Evolutionary conservation across 1,140 invertebrate genomes (phyloP).

Genomic region (Tribolium madens): DNA sequence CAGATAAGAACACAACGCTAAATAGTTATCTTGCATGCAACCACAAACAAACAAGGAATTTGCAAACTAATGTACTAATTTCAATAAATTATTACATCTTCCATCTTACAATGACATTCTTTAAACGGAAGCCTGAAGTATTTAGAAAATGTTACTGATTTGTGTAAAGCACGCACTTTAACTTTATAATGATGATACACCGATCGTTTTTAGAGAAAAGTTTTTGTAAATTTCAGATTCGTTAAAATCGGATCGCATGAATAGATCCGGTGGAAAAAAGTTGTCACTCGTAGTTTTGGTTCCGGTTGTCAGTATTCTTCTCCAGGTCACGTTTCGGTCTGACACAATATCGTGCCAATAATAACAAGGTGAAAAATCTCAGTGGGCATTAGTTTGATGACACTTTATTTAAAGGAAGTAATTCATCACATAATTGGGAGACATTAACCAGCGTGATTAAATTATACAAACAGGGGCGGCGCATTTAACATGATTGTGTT

Average conservation of each 20-base stretch:
- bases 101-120: background rate
- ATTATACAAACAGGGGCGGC: slow-evolving; percentile 23
- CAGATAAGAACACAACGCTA: background rate
- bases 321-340: background rate
- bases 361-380: background rate
- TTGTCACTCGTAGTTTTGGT: background rate
- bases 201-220: background rate
- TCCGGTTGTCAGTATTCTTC: slow-evolving; percentile 1
- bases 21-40: background rate
- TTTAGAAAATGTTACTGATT: background rate
- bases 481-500: slow-evolving; percentile 36
- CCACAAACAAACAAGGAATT: background rate
- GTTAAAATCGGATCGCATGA: background rate
- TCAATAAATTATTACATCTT: background rate
- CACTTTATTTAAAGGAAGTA: background rate
- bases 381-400: background rate
- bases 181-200: background rate
- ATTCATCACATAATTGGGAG: slow-evolving; percentile 7
- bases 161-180: background rate
- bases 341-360: slow-evolving; percentile 3
- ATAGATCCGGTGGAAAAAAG: background rate
- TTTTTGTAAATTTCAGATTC: background rate
- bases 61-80: background rate
- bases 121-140: no score
- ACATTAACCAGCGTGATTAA: slow-evolving; percentile 15